Base-by-base conservation (phyloP, 2,113 vertebrate genomes). In the Misgurnus anguillicaudatus region DNA sequence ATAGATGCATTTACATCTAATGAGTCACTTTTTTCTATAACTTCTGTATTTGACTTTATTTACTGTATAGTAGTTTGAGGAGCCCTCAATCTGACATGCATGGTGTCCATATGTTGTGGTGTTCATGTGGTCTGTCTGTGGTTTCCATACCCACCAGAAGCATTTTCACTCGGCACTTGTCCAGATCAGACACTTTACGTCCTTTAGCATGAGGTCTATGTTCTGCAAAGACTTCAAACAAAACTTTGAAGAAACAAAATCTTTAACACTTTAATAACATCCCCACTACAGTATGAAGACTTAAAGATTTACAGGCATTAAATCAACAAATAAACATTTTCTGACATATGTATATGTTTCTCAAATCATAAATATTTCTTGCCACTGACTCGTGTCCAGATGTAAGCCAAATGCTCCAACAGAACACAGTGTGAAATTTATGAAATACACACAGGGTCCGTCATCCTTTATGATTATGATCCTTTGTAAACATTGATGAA, bases 141-240 rank as follows among this genome's bases (percentile, higher is more conserved):
- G 94, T 45, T 86, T 91, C 74, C 75, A 92, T 0, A 57, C 92
- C 93, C 47, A 93, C 83, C 80, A 90, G 92, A 10, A 94, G 93
- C 86, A 91, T 95, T 86, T 80, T 95, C 80, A 91, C 93, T 79
- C 92, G 91, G 36, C 91, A 92, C 76, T 94, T 92, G 82, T 94
- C 92, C 82, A 95, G 97, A 88, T 94, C 94, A 6, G 92, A 95
- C 87, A 95, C 0, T 86, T 95, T 80, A 95, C 94, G 79, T 95
- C 96, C 87, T 94, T 96, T 6, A 91, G 93, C 83, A 94, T 95
- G 94, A 92, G 92, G 88, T 93, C 92, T 83, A 94, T 94, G 85
- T 95, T 95, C 75, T 91, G 91, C 62, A 94, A 89, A 68, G 93
- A 94, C 17, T 60, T n/a, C 48, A 77, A 45, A 53, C 24, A 31